Conservation (phyloP, 2,888 invertebrate genomes). For the Philaethria dido region DNA sequence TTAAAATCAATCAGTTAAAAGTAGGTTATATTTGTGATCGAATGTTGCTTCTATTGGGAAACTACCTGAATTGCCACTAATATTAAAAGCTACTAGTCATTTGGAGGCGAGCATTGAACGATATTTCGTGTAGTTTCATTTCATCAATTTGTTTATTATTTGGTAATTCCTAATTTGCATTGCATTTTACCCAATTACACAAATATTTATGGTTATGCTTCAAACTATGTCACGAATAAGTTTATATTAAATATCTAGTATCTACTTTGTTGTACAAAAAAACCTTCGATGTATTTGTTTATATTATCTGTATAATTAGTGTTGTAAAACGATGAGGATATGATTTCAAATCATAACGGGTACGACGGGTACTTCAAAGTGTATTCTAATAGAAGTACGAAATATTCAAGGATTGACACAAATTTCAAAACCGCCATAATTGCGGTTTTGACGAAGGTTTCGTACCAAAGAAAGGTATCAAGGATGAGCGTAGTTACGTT, state of each 20-base stretch:
- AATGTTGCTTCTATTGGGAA: background rate
- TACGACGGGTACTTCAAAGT: conserved; percentile 5
- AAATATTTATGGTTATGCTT: too few relatives aligned
- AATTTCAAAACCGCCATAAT: conserved; percentile 9
- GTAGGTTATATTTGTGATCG: background rate
- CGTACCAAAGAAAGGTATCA: background rate
- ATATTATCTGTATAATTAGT: background rate
- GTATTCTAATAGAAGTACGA: conserved; percentile 15
- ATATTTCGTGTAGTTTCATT: background rate
- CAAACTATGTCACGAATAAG: too few relatives aligned
- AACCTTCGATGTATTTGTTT: background rate
- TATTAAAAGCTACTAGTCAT: background rate
- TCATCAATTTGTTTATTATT: background rate
- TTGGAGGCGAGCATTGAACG: background rate
- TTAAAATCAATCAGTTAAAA: background rate
- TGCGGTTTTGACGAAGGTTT: conserved; percentile 17
- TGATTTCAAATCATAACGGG: background rate
- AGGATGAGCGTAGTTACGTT: background rate
- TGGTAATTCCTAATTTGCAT: background rate
- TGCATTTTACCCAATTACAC: background rate
- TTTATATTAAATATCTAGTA: too few relatives aligned
- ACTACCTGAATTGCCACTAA: background rate
- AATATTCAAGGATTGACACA: conserved; percentile 8
- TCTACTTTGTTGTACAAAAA: too few relatives aligned
- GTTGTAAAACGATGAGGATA: background rate